Evolutionary conservation across 2,113 vertebrate species (phyloP).

Genomic region (Pipa parva): DNA sequence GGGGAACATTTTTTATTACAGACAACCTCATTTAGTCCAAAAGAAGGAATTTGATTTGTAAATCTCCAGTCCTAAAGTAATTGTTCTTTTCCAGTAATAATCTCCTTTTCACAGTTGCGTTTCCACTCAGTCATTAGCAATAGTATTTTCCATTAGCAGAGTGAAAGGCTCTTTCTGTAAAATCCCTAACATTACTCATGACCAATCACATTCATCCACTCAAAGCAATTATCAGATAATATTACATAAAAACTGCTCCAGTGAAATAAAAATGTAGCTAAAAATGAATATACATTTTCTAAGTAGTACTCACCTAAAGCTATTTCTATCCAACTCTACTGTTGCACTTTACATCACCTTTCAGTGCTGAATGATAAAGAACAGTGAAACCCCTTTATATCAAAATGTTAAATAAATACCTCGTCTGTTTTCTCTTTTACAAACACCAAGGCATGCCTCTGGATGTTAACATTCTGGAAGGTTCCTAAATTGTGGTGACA

Average conservation of each 20-base stretch:
- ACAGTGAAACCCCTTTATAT: constrained; percentile 43
- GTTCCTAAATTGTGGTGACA: constrained; percentile 63
- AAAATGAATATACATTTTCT: constrained; percentile 36
- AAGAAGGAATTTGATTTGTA: too few species aligned
- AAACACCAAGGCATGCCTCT: constrained; percentile 56
- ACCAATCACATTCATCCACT: constrained; percentile 7
- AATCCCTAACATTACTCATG: background rate
- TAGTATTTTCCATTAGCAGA: constrained; percentile 2
- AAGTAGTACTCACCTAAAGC: constrained; percentile 6
- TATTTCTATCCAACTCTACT: constrained; percentile 11
- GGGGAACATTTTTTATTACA: too few species aligned
- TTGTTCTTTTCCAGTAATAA: background rate
- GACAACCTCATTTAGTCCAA: too few species aligned
- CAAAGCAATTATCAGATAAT: constrained; percentile 8
- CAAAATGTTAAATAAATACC: constrained; percentile 51
- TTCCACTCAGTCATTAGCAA: background rate
- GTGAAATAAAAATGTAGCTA: constrained; percentile 34
- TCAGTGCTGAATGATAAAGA: constrained; percentile 46
- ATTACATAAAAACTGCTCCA: constrained; percentile 14
- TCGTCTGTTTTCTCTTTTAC: constrained; percentile 53
- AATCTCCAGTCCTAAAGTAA: too few species aligned
- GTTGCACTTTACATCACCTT: constrained; percentile 44
- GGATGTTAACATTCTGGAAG: constrained; percentile 58
- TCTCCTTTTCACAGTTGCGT: background rate
- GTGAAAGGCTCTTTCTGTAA: constrained; percentile 12